These are phyloP conservation scores for Oriolus oriolus DNA, from an alignment of 2,113 vertebrate species.

Conservation along the genomic window DNA sequence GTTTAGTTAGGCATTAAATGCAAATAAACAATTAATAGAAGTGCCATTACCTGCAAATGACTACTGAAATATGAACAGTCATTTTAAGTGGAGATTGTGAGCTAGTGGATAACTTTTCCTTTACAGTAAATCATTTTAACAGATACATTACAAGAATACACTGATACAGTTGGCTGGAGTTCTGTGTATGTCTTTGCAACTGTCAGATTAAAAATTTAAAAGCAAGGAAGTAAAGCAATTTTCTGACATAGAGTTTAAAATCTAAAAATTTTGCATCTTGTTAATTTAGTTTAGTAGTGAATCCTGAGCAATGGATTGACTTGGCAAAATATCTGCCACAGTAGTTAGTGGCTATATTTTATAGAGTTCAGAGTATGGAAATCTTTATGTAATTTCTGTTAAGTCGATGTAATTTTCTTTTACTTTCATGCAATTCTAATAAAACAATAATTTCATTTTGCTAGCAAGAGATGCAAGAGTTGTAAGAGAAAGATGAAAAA, in stretches of 20 bases:
- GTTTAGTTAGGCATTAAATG: background rate
- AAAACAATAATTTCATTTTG: background rate
- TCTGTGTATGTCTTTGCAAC: fast-evolving
- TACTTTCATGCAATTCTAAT: background rate
- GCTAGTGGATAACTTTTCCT: background rate
- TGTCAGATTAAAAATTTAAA: background rate
- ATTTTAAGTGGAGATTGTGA: background rate
- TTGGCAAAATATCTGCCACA: background rate
- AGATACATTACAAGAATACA: background rate
- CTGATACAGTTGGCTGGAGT: background rate
- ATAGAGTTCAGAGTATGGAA: background rate
- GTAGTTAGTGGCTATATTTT: background rate
- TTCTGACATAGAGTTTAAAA: background rate
- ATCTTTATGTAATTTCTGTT: background rate
- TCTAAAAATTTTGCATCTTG: background rate
- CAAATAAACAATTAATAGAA: background rate
- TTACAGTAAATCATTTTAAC: background rate
- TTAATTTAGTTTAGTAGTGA: background rate
- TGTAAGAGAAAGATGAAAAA: background rate
- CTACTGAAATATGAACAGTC: background rate
- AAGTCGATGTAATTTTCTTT: background rate
- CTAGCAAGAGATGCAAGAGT: background rate
- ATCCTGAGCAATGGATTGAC: background rate
- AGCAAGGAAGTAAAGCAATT: background rate
- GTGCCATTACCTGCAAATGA: background rate